A percentile compares a stretch with the other conserved stretches of the same genome.
phyloP scores from a whole-genome alignment of 1,140 invertebrate species.

The Drosophila ogumai region DNA sequence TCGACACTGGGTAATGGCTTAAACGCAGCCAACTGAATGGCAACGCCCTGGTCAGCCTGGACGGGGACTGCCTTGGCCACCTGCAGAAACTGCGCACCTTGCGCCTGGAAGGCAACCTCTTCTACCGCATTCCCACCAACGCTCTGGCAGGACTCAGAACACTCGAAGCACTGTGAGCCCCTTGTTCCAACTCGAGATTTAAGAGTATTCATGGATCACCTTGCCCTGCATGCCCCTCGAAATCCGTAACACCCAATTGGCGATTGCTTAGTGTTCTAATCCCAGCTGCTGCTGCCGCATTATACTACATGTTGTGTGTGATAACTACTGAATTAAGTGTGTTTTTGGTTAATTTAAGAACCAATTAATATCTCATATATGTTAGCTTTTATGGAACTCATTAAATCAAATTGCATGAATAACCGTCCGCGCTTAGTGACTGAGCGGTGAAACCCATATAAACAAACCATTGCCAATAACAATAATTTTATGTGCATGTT shows the following conservation, averaged over 20 bases:
- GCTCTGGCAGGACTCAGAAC: conserved; percentile 87
- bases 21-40: conserved; percentile 88
- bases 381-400: neutral
- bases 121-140: conserved; percentile 87
- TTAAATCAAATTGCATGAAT: conserved; percentile 17
- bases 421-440: neutral
- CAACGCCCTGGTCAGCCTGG: conserved; percentile 88
- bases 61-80: conserved; percentile 86
- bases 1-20: conserved; percentile 48
- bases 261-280: conserved; percentile 21
- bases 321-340: conserved; percentile 3
- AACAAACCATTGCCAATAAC: conserved; percentile 30
- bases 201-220: conserved; percentile 25
- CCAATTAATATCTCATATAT: neutral
- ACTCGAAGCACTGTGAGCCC: conserved; percentile 89
- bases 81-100: conserved; percentile 88
- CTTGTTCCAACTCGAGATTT: conserved; percentile 25
- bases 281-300: conserved; percentile 6
- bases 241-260: conserved; percentile 25
- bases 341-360: neutral
- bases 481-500: conserved; percentile 63
- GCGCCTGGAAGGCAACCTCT: conserved; percentile 88
- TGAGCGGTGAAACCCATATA: conserved; percentile 19
- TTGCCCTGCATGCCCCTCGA: conserved; percentile 19
- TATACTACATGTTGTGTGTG: conserved; percentile 22